Evolutionary conservation across 2,113 vertebrate species (phyloP).

Genomic region (Argyrosomus japonicus): DNA sequence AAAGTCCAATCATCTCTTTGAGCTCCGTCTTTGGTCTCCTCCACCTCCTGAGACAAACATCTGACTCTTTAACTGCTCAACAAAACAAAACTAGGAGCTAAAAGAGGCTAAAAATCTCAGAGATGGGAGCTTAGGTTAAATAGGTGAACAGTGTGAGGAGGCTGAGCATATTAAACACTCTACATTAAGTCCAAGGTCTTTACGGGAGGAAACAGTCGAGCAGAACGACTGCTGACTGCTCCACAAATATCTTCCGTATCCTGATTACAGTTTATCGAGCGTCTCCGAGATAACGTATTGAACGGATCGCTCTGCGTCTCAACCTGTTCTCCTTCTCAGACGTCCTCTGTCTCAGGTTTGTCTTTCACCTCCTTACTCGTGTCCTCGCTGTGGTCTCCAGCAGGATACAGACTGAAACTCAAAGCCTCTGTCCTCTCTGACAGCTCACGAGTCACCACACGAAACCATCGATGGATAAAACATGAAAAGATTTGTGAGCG

Average conservation of each 20-base stretch:
- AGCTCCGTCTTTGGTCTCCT: too few relatives aligned
- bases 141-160: not conserved
- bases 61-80: too few relatives aligned
- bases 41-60: too few relatives aligned
- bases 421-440: constrained; percentile 22
- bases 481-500: not conserved
- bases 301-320: constrained; percentile 39
- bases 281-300: constrained; percentile 44
- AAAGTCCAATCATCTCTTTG: too few relatives aligned
- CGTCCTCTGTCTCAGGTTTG: constrained; percentile 37
- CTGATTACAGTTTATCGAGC: constrained; percentile 73
- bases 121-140: too few relatives aligned
- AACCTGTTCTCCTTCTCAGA: constrained; percentile 6
- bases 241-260: constrained; percentile 63
- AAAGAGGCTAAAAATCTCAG: not conserved
- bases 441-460: constrained; percentile 12
- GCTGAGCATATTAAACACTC: not conserved
- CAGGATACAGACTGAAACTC: constrained; percentile 50
- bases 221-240: constrained; percentile 55
- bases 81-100: not conserved
- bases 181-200: constrained; percentile 50
- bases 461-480: not conserved
- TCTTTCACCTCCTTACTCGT: constrained; percentile 30
- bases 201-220: constrained; percentile 35
- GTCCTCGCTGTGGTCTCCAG: constrained; percentile 42